Percentiles rank a stretch among this genome's conserved stretches.
Conservation (phyloP, 2,797 vertebrate genomes). For the Rhynchonycteris naso region DNA sequence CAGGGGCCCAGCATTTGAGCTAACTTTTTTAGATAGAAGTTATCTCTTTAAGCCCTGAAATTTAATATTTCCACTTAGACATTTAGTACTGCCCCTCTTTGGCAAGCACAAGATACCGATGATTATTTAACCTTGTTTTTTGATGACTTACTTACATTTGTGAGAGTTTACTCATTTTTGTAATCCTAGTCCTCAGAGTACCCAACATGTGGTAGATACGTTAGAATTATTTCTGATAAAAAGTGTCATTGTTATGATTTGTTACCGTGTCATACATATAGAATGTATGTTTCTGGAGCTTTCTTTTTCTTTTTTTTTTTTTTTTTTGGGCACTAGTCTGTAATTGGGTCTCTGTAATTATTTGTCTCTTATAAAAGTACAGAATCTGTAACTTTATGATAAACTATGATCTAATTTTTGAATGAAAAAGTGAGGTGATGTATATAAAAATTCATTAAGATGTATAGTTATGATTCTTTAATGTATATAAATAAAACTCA, state of each 20-base stretch:
- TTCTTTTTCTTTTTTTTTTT: not conserved
- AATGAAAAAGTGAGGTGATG: not conserved
- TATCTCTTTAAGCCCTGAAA: not conserved
- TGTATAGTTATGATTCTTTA: not conserved
- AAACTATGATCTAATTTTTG: constrained; percentile 10
- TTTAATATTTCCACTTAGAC: not conserved
- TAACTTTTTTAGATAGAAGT: constrained; percentile 6
- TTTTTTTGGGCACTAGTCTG: not conserved
- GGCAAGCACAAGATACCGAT: not conserved
- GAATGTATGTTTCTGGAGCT: not conserved
- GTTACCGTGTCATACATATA: not conserved
- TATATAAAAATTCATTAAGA: not conserved
- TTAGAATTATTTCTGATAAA: not conserved
- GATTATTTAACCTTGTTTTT: constrained; percentile 53
- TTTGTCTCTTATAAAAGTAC: not conserved
- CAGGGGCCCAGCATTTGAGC: not conserved
- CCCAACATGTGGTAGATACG: not conserved
- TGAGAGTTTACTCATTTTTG: constrained; percentile 50
- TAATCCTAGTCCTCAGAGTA: constrained; percentile 36
- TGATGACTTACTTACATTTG: constrained; percentile 57
- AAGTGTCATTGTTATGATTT: not conserved
- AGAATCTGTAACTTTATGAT: constrained; percentile 24
- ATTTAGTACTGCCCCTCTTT: not conserved
- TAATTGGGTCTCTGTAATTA: constrained; percentile 24
- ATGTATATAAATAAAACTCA: not conserved